A percentile compares a stretch with the other conserved stretches of the same genome.
phyloP scores from a whole-genome alignment of 2,113 vertebrate species.

The Chascanopsetta lugubris region DNA sequence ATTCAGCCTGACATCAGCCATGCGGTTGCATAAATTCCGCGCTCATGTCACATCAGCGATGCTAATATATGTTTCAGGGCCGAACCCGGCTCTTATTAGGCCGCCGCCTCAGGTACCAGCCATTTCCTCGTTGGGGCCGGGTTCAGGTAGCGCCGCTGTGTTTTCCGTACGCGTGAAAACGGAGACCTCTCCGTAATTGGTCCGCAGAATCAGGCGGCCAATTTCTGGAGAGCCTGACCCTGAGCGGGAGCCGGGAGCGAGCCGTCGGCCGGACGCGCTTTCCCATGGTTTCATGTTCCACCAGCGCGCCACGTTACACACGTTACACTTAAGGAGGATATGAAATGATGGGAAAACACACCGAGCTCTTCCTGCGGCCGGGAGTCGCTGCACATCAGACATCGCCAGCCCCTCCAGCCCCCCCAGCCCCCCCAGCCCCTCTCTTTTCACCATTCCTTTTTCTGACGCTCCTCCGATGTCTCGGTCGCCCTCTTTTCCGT shows the following conservation, averaged over 20 bases:
- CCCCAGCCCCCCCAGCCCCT: not conserved
- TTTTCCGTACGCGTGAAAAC: slow-evolving; percentile 26
- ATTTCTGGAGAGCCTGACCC: slow-evolving; percentile 71
- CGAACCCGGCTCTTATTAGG: slow-evolving; percentile 36
- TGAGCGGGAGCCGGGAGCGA: slow-evolving; percentile 50
- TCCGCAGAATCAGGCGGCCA: slow-evolving; percentile 43
- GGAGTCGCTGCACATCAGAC: slow-evolving; percentile 54
- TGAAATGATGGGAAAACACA: slow-evolving; percentile 55
- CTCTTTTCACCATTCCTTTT: too few species aligned
- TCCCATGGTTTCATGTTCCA: slow-evolving; percentile 80
- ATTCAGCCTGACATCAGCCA: slow-evolving; percentile 35
- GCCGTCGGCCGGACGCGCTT: slow-evolving; percentile 44
- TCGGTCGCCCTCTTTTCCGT: too few species aligned
- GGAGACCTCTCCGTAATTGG: slow-evolving; percentile 16
- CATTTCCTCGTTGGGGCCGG: slow-evolving; percentile 36
- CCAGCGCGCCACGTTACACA: slow-evolving; percentile 41
- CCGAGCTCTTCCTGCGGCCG: slow-evolving; percentile 28
- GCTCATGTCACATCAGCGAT: slow-evolving; percentile 36
- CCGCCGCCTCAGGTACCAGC: slow-evolving; percentile 36
- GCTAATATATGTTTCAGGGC: slow-evolving; percentile 49
- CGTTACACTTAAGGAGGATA: slow-evolving; percentile 57
- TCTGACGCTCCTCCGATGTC: too few species aligned
- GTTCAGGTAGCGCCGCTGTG: slow-evolving; percentile 39
- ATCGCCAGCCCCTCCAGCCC: slow-evolving; percentile 9
- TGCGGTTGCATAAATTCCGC: slow-evolving; percentile 48